phyloP scores from a whole-genome alignment of 2,888 invertebrate genomes.

The Caradrina clavipalpis region DNA sequence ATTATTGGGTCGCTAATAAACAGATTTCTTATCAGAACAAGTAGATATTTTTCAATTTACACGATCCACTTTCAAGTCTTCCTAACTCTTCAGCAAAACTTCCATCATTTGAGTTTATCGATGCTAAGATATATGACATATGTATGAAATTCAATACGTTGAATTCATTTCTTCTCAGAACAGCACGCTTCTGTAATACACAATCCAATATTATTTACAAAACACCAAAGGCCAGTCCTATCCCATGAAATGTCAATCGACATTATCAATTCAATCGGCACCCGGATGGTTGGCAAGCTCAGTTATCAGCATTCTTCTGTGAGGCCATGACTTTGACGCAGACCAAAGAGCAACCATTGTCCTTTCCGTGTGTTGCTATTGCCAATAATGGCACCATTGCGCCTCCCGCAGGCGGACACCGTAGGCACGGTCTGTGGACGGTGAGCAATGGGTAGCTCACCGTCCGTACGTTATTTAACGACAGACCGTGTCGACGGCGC shows the following conservation, averaged over 20 bases:
- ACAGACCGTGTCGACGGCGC: too few relatives aligned
- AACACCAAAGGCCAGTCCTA: conserved; percentile 29
- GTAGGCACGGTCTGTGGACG: too few relatives aligned
- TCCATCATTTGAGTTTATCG: background rate
- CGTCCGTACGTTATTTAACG: too few relatives aligned
- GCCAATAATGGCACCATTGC: too few relatives aligned
- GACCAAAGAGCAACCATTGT: conserved; percentile 59
- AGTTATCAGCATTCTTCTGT: conserved; percentile 37
- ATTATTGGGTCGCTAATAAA: too few relatives aligned
- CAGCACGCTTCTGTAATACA: background rate
- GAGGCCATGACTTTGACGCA: conserved; percentile 59
- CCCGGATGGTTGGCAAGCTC: conserved; percentile 51
- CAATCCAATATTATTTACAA: conserved; percentile 23
- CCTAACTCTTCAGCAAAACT: background rate
- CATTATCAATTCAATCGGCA: conserved; percentile 34
- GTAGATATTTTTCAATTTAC: too few relatives aligned
- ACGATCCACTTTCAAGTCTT: too few relatives aligned
- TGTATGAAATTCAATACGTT: background rate
- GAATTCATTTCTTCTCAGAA: background rate
- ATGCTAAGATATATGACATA: background rate
- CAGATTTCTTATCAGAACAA: too few relatives aligned
- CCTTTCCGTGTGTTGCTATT: conserved; percentile 37
- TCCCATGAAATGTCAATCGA: conserved; percentile 40
- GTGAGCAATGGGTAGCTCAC: too few relatives aligned
- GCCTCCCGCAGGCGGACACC: too few relatives aligned